phyloP scores from a whole-genome alignment of 2,113 vertebrate species.

The Phalacrocorax aristotelis region DNA sequence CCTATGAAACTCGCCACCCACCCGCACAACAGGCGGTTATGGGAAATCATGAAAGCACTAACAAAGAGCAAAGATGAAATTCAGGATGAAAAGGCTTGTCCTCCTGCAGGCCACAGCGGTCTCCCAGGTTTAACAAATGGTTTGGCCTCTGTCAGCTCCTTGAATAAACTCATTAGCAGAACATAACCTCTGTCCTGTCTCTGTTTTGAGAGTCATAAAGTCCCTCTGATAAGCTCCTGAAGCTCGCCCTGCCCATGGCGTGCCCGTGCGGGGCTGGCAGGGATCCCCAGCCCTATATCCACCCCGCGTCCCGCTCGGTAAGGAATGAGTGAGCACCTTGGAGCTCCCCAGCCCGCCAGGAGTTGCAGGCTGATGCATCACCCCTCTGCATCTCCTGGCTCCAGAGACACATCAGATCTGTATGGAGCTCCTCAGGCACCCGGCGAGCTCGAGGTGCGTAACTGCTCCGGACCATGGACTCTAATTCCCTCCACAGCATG shows the following conservation, averaged over 20 bases:
- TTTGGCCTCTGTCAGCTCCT: background rate
- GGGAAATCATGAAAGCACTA: background rate
- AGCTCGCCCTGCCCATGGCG: accelerated
- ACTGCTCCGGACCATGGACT: accelerated
- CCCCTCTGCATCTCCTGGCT: accelerated
- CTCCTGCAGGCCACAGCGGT: background rate
- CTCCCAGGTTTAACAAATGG: background rate
- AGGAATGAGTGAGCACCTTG: background rate
- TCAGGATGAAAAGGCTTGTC: background rate
- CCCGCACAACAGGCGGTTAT: accelerated
- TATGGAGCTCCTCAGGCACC: background rate
- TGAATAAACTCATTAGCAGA: background rate
- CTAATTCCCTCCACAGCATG: background rate
- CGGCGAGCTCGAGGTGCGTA: accelerated
- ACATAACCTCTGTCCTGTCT: background rate
- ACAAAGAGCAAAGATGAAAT: background rate
- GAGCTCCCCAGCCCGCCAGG: background rate
- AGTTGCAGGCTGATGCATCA: background rate
- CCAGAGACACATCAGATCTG: background rate
- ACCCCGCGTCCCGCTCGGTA: accelerated
- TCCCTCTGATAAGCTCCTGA: background rate
- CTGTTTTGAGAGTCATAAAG: background rate
- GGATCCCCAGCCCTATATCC: no score
- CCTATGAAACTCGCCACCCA: accelerated
- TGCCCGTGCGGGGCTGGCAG: accelerated